Percentiles rank a stretch among this genome's conserved stretches.
These are phyloP conservation scores for Eupithecia vulgata DNA, from an alignment of 2,888 invertebrate species.

Conservation along the genomic window DNA sequence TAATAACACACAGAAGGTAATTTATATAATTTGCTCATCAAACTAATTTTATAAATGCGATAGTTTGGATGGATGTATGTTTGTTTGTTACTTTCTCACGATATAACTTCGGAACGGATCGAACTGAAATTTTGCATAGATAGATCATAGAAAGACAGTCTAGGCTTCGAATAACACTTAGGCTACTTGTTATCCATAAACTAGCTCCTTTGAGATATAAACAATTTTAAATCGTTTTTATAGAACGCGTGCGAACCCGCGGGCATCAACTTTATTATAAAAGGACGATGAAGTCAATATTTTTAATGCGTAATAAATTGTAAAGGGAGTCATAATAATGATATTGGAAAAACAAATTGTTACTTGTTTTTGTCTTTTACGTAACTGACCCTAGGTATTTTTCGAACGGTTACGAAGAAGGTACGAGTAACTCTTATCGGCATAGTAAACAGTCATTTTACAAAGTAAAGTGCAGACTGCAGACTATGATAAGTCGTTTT, in stretches of 20 bases:
- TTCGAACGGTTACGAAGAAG: not conserved
- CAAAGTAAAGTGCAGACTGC: constrained; percentile 29
- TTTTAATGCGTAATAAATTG: not conserved
- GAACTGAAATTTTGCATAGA: not conserved
- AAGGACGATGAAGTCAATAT: not conserved
- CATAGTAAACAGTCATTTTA: constrained; percentile 9
- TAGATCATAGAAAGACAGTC: not conserved
- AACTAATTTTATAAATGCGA: not conserved
- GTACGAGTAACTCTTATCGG: not conserved
- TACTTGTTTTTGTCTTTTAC: not conserved
- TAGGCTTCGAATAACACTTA: not conserved
- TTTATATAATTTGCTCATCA: not conserved
- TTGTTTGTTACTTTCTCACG: not conserved
- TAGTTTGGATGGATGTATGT: not conserved
- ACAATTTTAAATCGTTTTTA: not conserved
- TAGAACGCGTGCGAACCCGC: not conserved
- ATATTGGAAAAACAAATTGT: not conserved
- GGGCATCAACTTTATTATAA: not conserved
- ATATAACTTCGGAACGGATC: not conserved
- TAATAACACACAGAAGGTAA: not conserved
- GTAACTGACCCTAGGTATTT: not conserved
- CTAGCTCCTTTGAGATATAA: not conserved
- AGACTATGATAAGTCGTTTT: constrained; percentile 40
- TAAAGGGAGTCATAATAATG: not conserved
- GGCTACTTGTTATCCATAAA: not conserved